These are phyloP conservation scores for Epicauta chinensis DNA, from an alignment of 1,140 invertebrate genomes.

Conservation along the genomic window DNA sequence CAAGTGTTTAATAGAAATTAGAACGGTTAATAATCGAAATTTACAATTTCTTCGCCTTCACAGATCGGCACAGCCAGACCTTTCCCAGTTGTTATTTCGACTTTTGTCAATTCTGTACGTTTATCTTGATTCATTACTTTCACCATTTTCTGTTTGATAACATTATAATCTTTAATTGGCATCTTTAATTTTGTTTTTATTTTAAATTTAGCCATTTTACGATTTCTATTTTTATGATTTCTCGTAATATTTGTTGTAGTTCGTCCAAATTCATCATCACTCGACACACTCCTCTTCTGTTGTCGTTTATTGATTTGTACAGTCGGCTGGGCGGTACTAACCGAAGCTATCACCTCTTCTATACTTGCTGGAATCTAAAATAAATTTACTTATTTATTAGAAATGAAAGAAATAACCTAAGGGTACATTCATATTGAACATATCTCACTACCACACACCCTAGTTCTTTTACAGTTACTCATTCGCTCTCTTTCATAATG, in stretches of 20 bases:
- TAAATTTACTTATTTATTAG: background rate
- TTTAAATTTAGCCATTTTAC: conserved; percentile 19
- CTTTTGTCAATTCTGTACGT: conserved; percentile 39
- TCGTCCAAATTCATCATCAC: background rate
- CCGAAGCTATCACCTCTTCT: conserved; percentile 48
- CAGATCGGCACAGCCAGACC: conserved; percentile 48
- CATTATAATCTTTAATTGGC: conserved; percentile 3
- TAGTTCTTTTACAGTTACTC: too few relatives aligned
- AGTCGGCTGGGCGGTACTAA: conserved; percentile 49
- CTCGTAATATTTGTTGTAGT: background rate
- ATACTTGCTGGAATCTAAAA: conserved; percentile 45
- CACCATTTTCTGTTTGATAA: conserved; percentile 29
- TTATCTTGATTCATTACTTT: conserved; percentile 36
- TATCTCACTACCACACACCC: too few relatives aligned
- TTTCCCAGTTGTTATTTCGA: conserved; percentile 45
- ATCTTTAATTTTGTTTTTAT: conserved; percentile 20
- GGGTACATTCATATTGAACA: too few relatives aligned
- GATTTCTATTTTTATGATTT: conserved; percentile 3
- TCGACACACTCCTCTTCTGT: conserved; percentile 18
- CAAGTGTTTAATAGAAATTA: background rate
- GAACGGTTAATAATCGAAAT: conserved; percentile 1
- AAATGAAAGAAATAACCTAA: too few relatives aligned
- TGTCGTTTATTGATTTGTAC: conserved; percentile 27
- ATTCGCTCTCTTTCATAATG: too few relatives aligned
- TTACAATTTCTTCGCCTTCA: conserved; percentile 53